Conservation (phyloP, 2,888 invertebrate species). For the Epinotia nisella region DNA sequence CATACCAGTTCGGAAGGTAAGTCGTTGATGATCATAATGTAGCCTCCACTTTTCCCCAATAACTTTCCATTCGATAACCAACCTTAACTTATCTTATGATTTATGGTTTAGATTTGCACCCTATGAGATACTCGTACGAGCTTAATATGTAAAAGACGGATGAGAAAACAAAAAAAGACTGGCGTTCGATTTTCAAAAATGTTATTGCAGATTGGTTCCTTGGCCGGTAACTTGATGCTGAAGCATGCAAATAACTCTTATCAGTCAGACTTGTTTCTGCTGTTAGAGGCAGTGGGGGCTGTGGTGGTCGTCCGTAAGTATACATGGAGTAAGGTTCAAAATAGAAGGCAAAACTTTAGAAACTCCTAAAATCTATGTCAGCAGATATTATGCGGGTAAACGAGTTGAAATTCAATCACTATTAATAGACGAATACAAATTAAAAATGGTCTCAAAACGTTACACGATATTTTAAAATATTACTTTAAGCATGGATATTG, state of each 20-base stretch:
- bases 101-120: neutral
- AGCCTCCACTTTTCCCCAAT: neutral
- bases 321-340: neutral
- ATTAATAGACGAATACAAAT: no score
- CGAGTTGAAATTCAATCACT: no score
- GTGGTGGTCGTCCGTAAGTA: conserved; percentile 81
- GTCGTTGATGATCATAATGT: conserved; percentile 34
- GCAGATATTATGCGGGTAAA: no score
- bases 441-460: no score
- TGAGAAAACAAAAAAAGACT: neutral
- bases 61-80: neutral
- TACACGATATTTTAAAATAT: no score
- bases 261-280: conserved; percentile 87
- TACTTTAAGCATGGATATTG: neutral
- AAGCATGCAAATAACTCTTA: conserved; percentile 86
- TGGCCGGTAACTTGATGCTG: conserved; percentile 88
- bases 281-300: conserved; percentile 84
- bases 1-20: conserved; percentile 86
- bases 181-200: neutral
- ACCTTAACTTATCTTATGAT: neutral
- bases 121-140: neutral
- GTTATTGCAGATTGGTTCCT: conserved; percentile 82
- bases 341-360: neutral
- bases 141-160: conserved; percentile 15
- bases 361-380: no score